Base-by-base conservation (phyloP, 2,888 invertebrate genomes). In the Mycogona germanica region DNA sequence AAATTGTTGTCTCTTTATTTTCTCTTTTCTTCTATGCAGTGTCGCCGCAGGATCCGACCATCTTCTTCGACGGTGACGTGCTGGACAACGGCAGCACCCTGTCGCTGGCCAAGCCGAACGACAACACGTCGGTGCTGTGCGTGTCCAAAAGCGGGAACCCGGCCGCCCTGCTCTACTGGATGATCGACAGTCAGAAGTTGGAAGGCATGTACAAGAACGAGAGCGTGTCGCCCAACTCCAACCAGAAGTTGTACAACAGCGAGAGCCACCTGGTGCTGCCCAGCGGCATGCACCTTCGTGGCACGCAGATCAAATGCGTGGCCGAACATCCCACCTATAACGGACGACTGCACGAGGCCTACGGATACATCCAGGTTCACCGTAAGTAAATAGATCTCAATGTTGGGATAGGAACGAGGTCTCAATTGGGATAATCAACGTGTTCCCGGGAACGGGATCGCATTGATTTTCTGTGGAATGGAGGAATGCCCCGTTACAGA, bases 91-190 rank as follows among this genome's bases (percentile, higher is more conserved):
- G 53, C n/a, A 32, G 48, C 19, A 49, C 48, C 9, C 29, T 53
- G 25, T 26, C 53, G 17, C 23, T 53, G 2, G 29, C 19, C n/a
- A 38, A 28, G 9, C 40, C 30, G 9, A 41, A 32, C 21, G 48
- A 53, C 25, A 53, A 48, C 25, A 41, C 28, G 19, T 48, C 53
- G 29, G 21, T 53, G n/a, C 37, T 32, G 19, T 53, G 53, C 25
- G 14, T 37, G 23, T 53, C 53, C 28, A 23, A 40, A n/a, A 53
- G 48, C 17, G 53, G 53, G 17, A 53, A 53, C 48, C 53, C 53
- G 12, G 38, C 46, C 5, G 47, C 53, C 32, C 21, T 26, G 17
- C 41, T 53, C 17, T 53, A 46, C 40, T 53, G 53, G 53, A 53
- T 53, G 53, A 38, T 53, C 26, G 53, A 53, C 38, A 35, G 32